Evolutionary conservation across 2,888 invertebrate genomes (phyloP).

Genomic region (Ichneumoninae sp.): DNA sequence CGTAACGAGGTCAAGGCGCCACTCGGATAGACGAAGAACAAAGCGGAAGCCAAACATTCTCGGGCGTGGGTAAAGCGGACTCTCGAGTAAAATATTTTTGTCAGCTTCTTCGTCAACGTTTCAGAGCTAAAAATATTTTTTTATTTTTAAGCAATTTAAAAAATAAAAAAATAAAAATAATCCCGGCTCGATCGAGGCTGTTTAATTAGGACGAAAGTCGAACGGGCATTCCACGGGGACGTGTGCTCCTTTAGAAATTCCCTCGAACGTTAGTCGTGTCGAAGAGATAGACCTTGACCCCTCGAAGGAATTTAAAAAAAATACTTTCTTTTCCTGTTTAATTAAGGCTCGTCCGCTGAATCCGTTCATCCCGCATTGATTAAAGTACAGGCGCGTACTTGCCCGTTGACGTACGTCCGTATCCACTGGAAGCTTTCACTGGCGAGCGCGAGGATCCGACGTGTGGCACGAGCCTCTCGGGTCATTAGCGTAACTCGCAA

Average conservation of each 20-base stretch:
- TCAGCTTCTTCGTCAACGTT: not conserved
- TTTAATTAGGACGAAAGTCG: conserved; percentile 1
- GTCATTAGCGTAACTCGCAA: not conserved
- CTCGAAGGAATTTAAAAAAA: not conserved
- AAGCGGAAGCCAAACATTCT: conserved; percentile 62
- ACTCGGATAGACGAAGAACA: conserved; percentile 44
- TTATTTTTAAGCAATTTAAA: not conserved
- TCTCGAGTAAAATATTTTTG: conserved; percentile 11
- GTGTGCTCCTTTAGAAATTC: not conserved
- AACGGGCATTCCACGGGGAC: not conserved
- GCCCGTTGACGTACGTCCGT: not conserved
- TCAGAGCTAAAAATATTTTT: too few species aligned
- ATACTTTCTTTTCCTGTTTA: not conserved
- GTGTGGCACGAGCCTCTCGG: not conserved
- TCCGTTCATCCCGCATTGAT: conserved; percentile 6
- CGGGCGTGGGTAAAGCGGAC: conserved; percentile 16
- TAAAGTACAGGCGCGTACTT: not conserved
- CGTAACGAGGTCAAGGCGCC: conserved; percentile 48
- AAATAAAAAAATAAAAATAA: conserved; percentile 13
- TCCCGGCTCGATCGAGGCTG: not conserved
- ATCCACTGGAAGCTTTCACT: not conserved
- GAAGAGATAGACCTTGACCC: conserved; percentile 1
- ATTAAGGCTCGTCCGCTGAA: not conserved
- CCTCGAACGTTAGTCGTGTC: not conserved
- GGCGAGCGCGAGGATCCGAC: not conserved